Percentiles rank a stretch among this genome's conserved stretches.
phyloP scores from a whole-genome alignment of 2,888 invertebrate genomes.

The Diaphora mendica region DNA sequence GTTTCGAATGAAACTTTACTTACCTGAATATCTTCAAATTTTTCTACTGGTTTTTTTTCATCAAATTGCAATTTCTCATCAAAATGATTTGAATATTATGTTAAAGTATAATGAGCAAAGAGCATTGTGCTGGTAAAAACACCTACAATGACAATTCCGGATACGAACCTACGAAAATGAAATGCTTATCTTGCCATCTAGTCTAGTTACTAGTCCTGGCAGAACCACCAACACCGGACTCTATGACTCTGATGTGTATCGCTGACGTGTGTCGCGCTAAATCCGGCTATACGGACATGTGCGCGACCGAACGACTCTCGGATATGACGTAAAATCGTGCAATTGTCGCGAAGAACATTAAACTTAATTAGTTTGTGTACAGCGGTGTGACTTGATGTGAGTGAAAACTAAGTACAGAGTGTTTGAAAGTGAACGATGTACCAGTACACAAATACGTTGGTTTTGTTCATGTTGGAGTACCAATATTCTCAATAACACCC shows the following conservation, averaged over 20 bases:
- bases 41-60: neutral
- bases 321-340: neutral
- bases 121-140: slow-evolving; percentile 15
- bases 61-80: neutral
- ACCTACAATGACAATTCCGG: slow-evolving; percentile 5
- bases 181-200: neutral
- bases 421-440: neutral
- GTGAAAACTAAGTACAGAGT: neutral
- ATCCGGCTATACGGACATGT: neutral
- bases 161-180: slow-evolving; percentile 3
- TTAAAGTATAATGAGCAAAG: neutral
- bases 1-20: neutral
- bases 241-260: neutral
- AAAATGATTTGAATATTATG: neutral
- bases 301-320: neutral
- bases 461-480: slow-evolving; percentile 11
- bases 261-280: neutral
- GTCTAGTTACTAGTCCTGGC: neutral
- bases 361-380: slow-evolving; percentile 24
- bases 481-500: slow-evolving; percentile 7
- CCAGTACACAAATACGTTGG: slow-evolving; percentile 16
- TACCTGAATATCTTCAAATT: neutral
- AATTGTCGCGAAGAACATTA: neutral
- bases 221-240: neutral
- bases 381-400: neutral